Percentiles rank a stretch among this genome's conserved stretches.
Evolutionary conservation across 2,113 vertebrate genomes (phyloP).

Genomic region (Gymnobelideus leadbeateri): DNA sequence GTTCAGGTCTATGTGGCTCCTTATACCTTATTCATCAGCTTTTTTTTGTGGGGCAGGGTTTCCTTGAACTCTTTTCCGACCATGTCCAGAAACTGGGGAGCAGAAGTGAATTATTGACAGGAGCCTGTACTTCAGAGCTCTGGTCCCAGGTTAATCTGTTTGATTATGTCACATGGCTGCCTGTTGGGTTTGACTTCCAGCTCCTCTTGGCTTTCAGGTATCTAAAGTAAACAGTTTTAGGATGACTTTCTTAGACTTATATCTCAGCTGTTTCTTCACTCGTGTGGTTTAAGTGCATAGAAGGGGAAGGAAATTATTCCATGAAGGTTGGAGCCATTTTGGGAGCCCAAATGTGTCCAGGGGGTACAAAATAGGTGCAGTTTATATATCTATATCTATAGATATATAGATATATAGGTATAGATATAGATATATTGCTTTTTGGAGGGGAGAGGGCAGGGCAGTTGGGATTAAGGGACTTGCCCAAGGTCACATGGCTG

Average conservation of each 20-base stretch:
- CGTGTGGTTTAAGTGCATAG: background rate
- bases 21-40: background rate
- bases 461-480: too few species aligned
- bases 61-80: constrained; percentile 28
- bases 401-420: background rate
- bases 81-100: background rate
- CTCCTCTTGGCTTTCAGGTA: constrained; percentile 9
- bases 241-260: background rate
- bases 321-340: background rate
- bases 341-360: too few species aligned
- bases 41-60: background rate
- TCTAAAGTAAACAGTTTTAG: constrained; percentile 11
- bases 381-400: too few species aligned
- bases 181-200: constrained; percentile 23
- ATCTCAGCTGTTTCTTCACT: background rate
- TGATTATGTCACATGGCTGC: constrained; percentile 39
- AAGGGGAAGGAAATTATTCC: constrained; percentile 6
- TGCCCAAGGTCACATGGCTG: too few species aligned
- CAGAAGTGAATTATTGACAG: constrained; percentile 59
- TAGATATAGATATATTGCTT: too few species aligned
- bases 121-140: background rate
- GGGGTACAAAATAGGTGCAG: background rate
- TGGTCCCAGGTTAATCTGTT: constrained; percentile 43
- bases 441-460: too few species aligned
- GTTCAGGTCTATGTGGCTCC: background rate